Evolutionary conservation across 1,140 invertebrate genomes (phyloP).

Genomic region (Sesamia nonagrioides): DNA sequence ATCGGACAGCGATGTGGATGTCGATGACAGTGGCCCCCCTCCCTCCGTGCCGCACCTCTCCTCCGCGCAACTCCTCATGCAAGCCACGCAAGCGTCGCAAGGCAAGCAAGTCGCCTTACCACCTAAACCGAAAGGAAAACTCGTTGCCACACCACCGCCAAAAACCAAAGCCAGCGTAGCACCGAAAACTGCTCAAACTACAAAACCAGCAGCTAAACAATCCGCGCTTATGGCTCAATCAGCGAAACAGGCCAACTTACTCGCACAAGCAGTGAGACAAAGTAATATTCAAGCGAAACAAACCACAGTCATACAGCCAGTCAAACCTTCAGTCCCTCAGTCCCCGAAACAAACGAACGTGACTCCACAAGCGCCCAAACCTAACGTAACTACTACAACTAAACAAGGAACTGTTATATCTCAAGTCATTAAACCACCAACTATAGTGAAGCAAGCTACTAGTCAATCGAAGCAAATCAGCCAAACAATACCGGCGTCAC

Average conservation of each 20-base stretch:
- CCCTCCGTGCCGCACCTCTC: slow-evolving; percentile 65
- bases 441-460: slow-evolving; percentile 40
- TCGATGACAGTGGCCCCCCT: slow-evolving; percentile 71
- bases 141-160: slow-evolving; percentile 59
- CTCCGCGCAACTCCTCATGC: slow-evolving; percentile 77
- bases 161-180: slow-evolving; percentile 60
- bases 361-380: slow-evolving; percentile 12
- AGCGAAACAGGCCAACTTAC: neutral
- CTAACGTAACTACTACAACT: neutral
- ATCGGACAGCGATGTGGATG: slow-evolving; percentile 82
- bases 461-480: slow-evolving; percentile 32
- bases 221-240: slow-evolving; percentile 60
- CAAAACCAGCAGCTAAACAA: slow-evolving; percentile 51
- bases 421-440: slow-evolving; percentile 40
- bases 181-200: slow-evolving; percentile 55
- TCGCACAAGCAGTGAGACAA: slow-evolving; percentile 56
- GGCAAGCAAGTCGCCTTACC: slow-evolving; percentile 46
- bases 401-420: slow-evolving; percentile 30
- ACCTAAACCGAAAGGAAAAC: slow-evolving; percentile 69
- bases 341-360: neutral
- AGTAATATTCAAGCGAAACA: slow-evolving; percentile 61
- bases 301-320: slow-evolving; percentile 15
- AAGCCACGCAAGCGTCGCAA: slow-evolving; percentile 68
- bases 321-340: neutral
- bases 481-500: slow-evolving; percentile 24